Evolutionary conservation across 2,113 vertebrate genomes (phyloP), one percentile per base, ranked within the genome.

Genomic region (Strigops habroptila): DNA sequence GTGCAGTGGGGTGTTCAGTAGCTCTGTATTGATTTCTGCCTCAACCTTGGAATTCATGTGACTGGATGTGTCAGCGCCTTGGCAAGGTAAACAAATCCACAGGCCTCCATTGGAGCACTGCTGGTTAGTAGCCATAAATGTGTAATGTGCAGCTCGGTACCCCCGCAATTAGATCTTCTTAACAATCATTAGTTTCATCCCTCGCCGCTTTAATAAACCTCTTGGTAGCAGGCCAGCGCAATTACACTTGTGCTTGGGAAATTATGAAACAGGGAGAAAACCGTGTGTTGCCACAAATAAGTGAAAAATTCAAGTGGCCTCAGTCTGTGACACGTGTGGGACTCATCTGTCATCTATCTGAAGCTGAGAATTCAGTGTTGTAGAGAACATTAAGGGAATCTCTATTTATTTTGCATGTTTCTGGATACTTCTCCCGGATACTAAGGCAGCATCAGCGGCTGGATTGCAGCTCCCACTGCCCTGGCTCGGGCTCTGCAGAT

Each of bases 251-350:
- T 68, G 71, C 76, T 63, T 78, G 82, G 82, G 70, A 90, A 94
- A 92, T 37, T 41, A 57, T 27, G 84, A 59, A 74, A 82, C 44
- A 37, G 52, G 59, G 67, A 88, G 63, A 59, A 95, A 91, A 41
- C 18, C 4, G 63, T 24, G 25, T 60, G 49, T 41, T 86, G 78
- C 70, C 59, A 69, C 70, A 62, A 69, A 15, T 5, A 27, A 69
- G 37, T 28, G 73, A 63, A 41, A 67, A 73, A 48, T 90, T 43
- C 37, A 44, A 53, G 57, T 76, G 78, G n/a, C 69, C 80, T 46
- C 28, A 46, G 46, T 41, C 41, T 53, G 64, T 0, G 0, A 14
- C 53, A 35, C 0, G 0, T 57, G 60, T 0, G 0, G 49, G 60
- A 65, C 44, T 80, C 37, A 12, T 24, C 68, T 77, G 62, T 7